phyloP scores from a whole-genome alignment of 2,113 vertebrate species.

The Sarotherodon lohbergeri region DNA sequence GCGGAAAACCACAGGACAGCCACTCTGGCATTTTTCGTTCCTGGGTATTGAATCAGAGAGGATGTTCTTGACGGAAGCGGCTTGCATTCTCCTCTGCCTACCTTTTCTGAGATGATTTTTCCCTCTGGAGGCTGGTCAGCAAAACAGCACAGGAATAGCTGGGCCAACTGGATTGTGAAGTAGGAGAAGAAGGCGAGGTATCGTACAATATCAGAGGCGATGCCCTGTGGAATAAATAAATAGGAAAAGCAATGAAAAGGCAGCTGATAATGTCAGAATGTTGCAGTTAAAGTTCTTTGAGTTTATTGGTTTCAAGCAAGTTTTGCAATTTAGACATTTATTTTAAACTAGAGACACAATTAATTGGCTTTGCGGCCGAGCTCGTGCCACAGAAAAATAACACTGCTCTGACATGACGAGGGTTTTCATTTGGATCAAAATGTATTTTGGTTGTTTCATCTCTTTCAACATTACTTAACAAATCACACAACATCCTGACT shows the following conservation, averaged over 20 bases:
- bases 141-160: constrained; percentile 84
- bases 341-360: not conserved
- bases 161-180: constrained; percentile 75
- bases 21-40: constrained; percentile 23
- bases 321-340: not conserved
- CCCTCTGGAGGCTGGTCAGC: constrained; percentile 79
- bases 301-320: not conserved
- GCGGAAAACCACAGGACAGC: constrained; percentile 52
- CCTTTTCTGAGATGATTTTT: constrained; percentile 64
- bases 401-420: not conserved
- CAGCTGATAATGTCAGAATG: not conserved
- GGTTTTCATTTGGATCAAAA: not conserved
- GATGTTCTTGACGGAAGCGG: constrained; percentile 23
- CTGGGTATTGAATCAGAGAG: not conserved
- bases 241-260: not conserved
- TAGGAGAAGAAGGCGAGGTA: constrained; percentile 81
- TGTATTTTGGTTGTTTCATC: not conserved
- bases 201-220: constrained; percentile 71
- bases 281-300: not conserved
- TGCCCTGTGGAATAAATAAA: constrained; percentile 69
- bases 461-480: constrained; percentile 1
- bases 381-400: not conserved
- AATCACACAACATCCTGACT: constrained; percentile 39
- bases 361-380: not conserved
- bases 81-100: constrained; percentile 58